A percentile compares a stretch with the other conserved stretches of the same genome.
phyloP scores from a whole-genome alignment of 2,113 vertebrate species.

The Tragelaphus strepsiceros region DNA sequence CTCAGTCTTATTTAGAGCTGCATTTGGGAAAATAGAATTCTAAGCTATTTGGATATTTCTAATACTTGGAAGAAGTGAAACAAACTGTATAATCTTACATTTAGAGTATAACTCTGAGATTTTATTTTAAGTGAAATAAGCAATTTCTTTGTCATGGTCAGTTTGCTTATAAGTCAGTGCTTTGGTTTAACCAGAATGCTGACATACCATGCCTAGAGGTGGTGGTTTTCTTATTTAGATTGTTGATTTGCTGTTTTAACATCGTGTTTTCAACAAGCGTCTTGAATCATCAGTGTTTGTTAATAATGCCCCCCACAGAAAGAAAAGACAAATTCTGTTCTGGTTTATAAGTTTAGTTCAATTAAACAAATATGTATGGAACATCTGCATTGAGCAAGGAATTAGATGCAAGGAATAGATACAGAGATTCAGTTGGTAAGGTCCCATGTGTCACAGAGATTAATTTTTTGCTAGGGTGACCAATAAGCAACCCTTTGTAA shows the following conservation, averaged over 20 bases:
- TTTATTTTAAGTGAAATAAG: slow-evolving; percentile 12
- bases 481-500: neutral
- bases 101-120: neutral
- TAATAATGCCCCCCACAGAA: neutral
- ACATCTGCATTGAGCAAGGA: neutral
- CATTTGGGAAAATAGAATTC: neutral
- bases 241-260: neutral
- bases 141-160: neutral
- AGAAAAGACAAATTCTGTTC: slow-evolving; percentile 27
- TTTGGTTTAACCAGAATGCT: neutral
- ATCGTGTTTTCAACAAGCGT: neutral
- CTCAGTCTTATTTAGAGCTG: neutral
- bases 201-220: neutral
- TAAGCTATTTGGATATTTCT: neutral
- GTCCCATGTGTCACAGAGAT: neutral
- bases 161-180: neutral
- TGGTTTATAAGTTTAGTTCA: neutral
- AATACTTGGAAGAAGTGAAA: neutral
- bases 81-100: neutral
- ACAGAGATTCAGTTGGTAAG: neutral
- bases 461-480: neutral
- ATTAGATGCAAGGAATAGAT: neutral
- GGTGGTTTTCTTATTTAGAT: neutral
- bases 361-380: neutral
- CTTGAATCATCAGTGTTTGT: neutral